phyloP scores from a whole-genome alignment of 2,797 vertebrate genomes.

The Momotus momota region DNA sequence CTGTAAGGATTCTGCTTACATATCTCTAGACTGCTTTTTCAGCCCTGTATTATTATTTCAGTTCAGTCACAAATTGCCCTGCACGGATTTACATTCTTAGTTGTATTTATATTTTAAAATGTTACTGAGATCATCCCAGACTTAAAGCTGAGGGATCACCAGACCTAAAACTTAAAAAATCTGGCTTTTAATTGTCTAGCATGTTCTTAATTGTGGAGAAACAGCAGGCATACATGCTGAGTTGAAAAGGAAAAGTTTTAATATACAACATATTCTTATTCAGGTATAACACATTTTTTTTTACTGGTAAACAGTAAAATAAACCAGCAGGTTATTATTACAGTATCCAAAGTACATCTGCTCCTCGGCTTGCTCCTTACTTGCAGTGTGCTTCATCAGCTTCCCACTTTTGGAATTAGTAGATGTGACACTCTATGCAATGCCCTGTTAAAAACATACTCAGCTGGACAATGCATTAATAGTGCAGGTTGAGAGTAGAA shows the following conservation, averaged over 20 bases:
- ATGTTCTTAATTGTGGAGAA: slow-evolving; percentile 17
- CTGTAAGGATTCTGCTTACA: not conserved
- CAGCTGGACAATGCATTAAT: not conserved
- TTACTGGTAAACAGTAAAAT: slow-evolving; percentile 7
- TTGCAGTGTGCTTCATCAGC: not conserved
- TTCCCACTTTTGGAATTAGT: slow-evolving; percentile 14
- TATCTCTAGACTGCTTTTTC: not conserved
- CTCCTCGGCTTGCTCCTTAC: slow-evolving; percentile 10
- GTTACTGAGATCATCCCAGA: not conserved
- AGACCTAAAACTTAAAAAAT: slow-evolving; percentile 10
- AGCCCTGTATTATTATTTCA: not conserved
- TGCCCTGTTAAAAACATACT: not conserved
- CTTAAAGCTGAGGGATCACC: not conserved
- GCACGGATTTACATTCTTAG: not conserved
- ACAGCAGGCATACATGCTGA: not conserved
- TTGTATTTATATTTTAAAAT: not conserved
- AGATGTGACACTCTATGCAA: not conserved
- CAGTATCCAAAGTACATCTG: not conserved
- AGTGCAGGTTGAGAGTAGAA: not conserved
- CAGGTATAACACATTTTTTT: not conserved
- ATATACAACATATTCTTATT: not conserved
- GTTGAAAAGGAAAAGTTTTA: slow-evolving; percentile 20
- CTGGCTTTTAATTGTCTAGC: not conserved
- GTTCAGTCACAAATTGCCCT: not conserved
- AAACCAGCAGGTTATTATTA: slow-evolving; percentile 31